Evolutionary conservation across 2,797 vertebrate species (phyloP).

Genomic region (Lagocephalus sceleratus): DNA sequence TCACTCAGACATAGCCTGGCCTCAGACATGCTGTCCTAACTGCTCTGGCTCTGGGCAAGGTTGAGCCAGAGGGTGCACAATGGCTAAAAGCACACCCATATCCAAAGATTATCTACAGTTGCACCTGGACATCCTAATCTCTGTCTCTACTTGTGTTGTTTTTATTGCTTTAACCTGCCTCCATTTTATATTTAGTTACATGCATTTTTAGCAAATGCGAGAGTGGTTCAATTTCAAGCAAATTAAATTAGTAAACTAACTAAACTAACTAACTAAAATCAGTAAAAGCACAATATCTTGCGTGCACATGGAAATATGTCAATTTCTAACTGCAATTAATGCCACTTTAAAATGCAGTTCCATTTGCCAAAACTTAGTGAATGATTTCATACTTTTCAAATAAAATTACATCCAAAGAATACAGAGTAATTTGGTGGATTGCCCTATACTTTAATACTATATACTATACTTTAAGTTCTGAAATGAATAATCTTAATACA

Average conservation of each 20-base stretch:
- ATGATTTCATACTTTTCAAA: no score
- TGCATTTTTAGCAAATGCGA: background rate
- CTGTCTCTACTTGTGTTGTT: conserved; percentile 11
- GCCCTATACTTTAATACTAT: no score
- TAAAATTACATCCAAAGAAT: no score
- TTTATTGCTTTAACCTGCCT: conserved; percentile 29
- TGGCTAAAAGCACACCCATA: conserved; percentile 61
- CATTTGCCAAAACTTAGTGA: no score
- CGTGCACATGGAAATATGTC: no score
- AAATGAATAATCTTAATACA: no score
- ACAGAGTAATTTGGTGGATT: no score
- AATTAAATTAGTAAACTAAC: conserved; percentile 32
- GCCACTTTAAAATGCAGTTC: no score
- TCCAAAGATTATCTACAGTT: conserved; percentile 63
- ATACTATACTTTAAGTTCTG: no score
- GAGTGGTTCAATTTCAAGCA: background rate
- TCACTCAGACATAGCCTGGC: conserved; percentile 72
- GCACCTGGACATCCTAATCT: conserved; percentile 38
- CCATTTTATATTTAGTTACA: conserved; percentile 23
- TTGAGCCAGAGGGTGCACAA: conserved; percentile 67
- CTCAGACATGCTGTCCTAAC: conserved; percentile 66
- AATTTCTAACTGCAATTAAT: no score
- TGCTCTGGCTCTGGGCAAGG: conserved; percentile 72
- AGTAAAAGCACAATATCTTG: background rate
- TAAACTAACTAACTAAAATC: no score